Percentiles rank a stretch among this genome's conserved stretches.
Evolutionary conservation across 2,797 vertebrate genomes (phyloP).

Genomic region (Bufotes viridis): DNA sequence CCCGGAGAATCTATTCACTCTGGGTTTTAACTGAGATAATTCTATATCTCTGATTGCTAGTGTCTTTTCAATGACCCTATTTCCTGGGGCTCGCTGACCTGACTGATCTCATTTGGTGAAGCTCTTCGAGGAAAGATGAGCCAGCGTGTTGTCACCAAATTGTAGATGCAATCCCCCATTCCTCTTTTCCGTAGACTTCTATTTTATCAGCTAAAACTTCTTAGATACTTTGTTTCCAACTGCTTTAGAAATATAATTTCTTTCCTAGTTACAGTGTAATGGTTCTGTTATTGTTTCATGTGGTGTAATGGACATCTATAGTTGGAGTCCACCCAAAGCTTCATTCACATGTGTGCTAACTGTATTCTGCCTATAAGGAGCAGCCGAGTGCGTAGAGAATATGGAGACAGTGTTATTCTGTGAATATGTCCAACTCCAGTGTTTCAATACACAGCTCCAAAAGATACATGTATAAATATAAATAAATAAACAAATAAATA

Average conservation of each 20-base stretch:
- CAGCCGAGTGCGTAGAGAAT: too few species aligned
- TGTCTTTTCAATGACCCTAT: constrained; percentile 50
- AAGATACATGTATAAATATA: too few species aligned
- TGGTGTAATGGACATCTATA: too few species aligned
- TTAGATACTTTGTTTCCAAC: background rate
- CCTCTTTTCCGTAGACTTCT: background rate
- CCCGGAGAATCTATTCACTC: constrained; percentile 22
- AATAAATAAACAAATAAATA: too few species aligned
- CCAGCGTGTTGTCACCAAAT: constrained; percentile 30
- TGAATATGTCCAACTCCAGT: too few species aligned
- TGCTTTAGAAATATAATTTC: background rate
- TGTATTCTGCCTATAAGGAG: too few species aligned
- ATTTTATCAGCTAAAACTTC: background rate
- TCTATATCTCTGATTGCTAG: constrained; percentile 41
- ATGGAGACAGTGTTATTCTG: too few species aligned
- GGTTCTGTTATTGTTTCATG: too few species aligned
- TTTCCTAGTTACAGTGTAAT: background rate
- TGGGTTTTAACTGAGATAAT: constrained; percentile 44
- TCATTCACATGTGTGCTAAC: too few species aligned
- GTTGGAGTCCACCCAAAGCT: too few species aligned
- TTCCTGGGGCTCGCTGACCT: constrained; percentile 49
- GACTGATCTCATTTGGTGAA: constrained; percentile 52
- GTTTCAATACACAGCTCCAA: too few species aligned
- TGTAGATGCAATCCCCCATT: constrained; percentile 12
- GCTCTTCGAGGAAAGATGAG: constrained; percentile 26